Evolutionary conservation across 2,888 invertebrate genomes (phyloP), one percentile per base, ranked within the genome.

Genomic region (Oligia fasciuncula): DNA sequence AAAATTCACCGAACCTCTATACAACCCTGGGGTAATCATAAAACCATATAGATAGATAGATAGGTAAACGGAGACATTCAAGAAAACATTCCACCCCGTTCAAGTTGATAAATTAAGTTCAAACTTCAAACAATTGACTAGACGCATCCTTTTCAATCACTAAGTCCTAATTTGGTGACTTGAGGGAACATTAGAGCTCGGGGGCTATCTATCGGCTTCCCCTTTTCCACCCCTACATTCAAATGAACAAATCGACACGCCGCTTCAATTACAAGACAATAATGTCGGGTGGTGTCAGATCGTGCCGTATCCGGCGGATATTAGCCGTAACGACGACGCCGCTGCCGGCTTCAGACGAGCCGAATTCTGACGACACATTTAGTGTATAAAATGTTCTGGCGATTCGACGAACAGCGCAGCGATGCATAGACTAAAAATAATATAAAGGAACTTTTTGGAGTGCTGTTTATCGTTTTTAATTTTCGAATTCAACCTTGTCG

Each of bases 361-460:
- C 95, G 95, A 95, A 95, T 92, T 94, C 92, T 92, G 96, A 95
- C 93, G 96, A 97, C 95, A 96, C 90, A 94, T 96, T 95, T 95
- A 96, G 91, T 90, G 90, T 92, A 89, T 91, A 91, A 90, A 77
- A 66, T 86, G 63, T 73, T 79, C 76, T 86, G 82, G 85, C 77
- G 77, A 88, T 90, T 89, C 84, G 79, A 83, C 78, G 83, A 88
- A 85, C 74, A 69, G 46, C 71, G 35, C 72, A 66, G 29, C 73
- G 35, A 74, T 23, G 62, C 69, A 69, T 86, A 74, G 83, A 77
- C 74, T 83, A 76, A 79, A 85, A 84, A 86, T 49, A 72, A 70
- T 63, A 46, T 46, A 1, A 46, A 40, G 54, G 14, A 72, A 60
- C 51, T 76, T 66, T 73, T 83, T 80, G 29, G 29, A 73, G 54